Evolutionary conservation across 2,797 vertebrate genomes (phyloP), one percentile per base, ranked within the genome.

Genomic region (Hephaestus fuliginosus): DNA sequence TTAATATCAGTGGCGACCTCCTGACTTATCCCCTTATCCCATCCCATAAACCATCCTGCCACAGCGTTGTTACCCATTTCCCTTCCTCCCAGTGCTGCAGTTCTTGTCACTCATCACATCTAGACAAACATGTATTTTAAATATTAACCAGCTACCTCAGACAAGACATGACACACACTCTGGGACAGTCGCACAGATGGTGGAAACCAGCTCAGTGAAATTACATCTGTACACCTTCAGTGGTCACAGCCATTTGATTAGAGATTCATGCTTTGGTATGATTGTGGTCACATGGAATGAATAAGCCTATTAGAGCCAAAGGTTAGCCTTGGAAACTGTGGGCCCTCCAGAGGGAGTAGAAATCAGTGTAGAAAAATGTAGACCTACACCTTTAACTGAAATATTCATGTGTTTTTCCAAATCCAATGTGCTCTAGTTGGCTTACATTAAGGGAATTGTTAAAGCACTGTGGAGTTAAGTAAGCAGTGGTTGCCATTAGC

Each of bases 71-170:
- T 67, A 53, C 22, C 57, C 73, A 46, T 20, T 43, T 64, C n/a
- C 66, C 70, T 53, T 72, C 46, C 20, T 67, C 82, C 73, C 58
- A 46, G 36, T 65, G 66, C 85, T 67, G 70, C 61, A 39, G 67
- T 80, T 89, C 43, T 74, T 64, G 65, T 76, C 80, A 71, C 84
- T 64, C 48, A 53, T 83, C 71, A 79, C 78, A 93, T 84, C 71
- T 18, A 71, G 80, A 82, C 67, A 86, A 91, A 92, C 91, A 93
- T 72, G 66, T 56, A 77, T 83, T 93, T 94, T 92, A 92, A 94
- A 93, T 89, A 94, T 93, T 92, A 86, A 95, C 39, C 43, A 85
- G 62, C 63, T 82, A 33, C 56, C 39, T 82, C 76, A 65, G 76
- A 88, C 81, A 89, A 85, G 83, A 83, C 52, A 73, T 41, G 51